phyloP scores from a whole-genome alignment of 2,888 invertebrate genomes.

The Chrysina gloriosa region DNA sequence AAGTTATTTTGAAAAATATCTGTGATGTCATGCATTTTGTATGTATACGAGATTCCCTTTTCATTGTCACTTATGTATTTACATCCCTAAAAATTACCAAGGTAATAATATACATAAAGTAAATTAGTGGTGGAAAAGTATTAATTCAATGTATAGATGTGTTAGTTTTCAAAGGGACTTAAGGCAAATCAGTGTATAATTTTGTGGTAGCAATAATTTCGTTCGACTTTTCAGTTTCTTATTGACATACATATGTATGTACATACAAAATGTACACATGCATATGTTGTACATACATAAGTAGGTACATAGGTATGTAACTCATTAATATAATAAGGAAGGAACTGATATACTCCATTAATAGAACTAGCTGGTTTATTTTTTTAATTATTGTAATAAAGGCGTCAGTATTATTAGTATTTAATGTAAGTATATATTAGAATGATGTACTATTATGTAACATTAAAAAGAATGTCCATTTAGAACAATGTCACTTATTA shows the following conservation, averaged over 20 bases:
- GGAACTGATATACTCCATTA: slow-evolving; percentile 26
- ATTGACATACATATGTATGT: neutral
- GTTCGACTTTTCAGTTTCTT: slow-evolving; percentile 13
- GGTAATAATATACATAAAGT: neutral
- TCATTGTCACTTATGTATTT: neutral
- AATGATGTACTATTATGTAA: slow-evolving; percentile 24
- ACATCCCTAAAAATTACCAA: neutral
- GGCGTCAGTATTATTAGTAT: slow-evolving; percentile 24
- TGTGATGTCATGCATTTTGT: slow-evolving; percentile 61
- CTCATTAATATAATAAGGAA: slow-evolving; percentile 19
- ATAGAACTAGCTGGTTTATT: slow-evolving; percentile 26
- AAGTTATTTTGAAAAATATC: slow-evolving; percentile 53
- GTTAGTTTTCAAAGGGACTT: neutral
- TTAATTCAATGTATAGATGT: slow-evolving; percentile 38
- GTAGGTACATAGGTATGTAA: slow-evolving; percentile 3
- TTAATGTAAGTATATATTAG: slow-evolving; percentile 22
- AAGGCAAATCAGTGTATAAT: slow-evolving; percentile 13
- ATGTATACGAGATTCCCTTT: slow-evolving; percentile 55
- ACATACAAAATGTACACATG: neutral
- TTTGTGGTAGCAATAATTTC: slow-evolving; percentile 17
- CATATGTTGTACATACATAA: slow-evolving; percentile 5
- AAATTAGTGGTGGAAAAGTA: slow-evolving; percentile 12
- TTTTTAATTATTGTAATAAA: slow-evolving; percentile 32
- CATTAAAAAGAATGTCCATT: slow-evolving; percentile 22
- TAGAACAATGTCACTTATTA: neutral